Percentiles rank a stretch among this genome's conserved stretches.
phyloP scores from a whole-genome alignment of 2,888 invertebrate genomes.

The Drepanosiphum platanoidis region DNA sequence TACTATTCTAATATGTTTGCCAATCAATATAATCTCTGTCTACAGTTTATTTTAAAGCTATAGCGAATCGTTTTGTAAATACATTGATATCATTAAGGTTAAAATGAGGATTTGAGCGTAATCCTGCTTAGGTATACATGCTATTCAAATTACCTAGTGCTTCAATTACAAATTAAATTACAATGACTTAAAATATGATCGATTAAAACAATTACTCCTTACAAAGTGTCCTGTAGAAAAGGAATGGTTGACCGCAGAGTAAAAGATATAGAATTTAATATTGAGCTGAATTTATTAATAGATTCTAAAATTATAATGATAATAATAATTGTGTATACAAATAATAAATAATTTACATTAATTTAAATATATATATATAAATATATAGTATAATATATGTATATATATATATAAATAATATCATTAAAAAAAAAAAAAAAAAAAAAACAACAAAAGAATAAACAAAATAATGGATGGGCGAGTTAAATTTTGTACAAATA shows the following conservation, averaged over 20 bases:
- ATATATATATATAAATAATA: background rate
- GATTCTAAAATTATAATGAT: slow-evolving; percentile 59
- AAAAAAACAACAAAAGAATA: slow-evolving; percentile 52
- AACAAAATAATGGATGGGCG: slow-evolving; percentile 34
- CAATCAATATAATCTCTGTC: background rate
- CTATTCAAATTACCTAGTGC: background rate
- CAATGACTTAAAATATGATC: background rate
- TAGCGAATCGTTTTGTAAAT: background rate
- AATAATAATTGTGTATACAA: slow-evolving; percentile 56
- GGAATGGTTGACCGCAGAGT: background rate
- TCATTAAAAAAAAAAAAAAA: slow-evolving; percentile 49
- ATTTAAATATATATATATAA: slow-evolving; percentile 6
- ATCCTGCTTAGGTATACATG: background rate
- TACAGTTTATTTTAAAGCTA: background rate
- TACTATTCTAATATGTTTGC: too few species aligned
- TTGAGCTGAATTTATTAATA: slow-evolving; percentile 58
- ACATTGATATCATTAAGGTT: too few species aligned
- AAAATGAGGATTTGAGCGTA: background rate
- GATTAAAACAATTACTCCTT: background rate
- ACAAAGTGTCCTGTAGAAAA: background rate
- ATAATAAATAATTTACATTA: slow-evolving; percentile 50
- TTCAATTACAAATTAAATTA: background rate
- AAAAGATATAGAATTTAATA: slow-evolving; percentile 34
- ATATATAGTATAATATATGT: slow-evolving; percentile 24
- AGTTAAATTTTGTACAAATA: slow-evolving; percentile 44